phyloP scores from a whole-genome alignment of 1,140 invertebrate genomes.

The Paralvinella palmiformis region DNA sequence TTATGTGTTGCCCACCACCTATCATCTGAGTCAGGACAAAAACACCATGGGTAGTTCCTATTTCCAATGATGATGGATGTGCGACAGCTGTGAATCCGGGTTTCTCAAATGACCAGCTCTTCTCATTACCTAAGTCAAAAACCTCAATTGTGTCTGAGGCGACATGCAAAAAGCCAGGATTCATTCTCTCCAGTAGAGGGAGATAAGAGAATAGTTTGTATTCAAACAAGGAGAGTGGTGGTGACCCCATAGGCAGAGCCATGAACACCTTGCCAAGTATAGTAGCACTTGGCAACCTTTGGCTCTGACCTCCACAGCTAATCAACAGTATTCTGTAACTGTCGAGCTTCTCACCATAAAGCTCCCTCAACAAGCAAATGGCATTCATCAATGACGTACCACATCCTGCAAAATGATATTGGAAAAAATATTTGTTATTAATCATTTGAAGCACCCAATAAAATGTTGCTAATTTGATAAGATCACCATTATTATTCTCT shows the following conservation, averaged over 20 bases:
- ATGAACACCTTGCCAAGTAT: conserved; percentile 52
- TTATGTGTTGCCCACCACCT: conserved; percentile 13
- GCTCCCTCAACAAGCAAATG: conserved; percentile 33
- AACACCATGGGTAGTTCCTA: conserved; percentile 52
- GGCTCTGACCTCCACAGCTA: conserved; percentile 53
- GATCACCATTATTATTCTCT: neutral
- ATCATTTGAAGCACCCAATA: neutral
- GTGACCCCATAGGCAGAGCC: conserved; percentile 38
- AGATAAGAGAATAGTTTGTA: conserved; percentile 51
- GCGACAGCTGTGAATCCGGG: conserved; percentile 51
- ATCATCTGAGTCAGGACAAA: conserved; percentile 42
- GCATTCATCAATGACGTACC: conserved; percentile 50
- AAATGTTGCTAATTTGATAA: neutral
- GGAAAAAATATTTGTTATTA: neutral
- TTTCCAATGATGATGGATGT: conserved; percentile 47
- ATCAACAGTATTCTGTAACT: conserved; percentile 46
- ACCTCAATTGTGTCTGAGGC: conserved; percentile 53
- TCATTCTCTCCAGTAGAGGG: conserved; percentile 48
- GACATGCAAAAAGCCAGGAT: conserved; percentile 50
- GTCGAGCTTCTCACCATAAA: conserved; percentile 38
- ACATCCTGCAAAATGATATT: conserved; percentile 39
- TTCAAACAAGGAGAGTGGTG: conserved; percentile 48
- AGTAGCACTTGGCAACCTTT: conserved; percentile 50
- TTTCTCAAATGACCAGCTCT: conserved; percentile 35
- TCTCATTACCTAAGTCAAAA: conserved; percentile 33